These are phyloP conservation scores for Melanophora roralis DNA, from an alignment of 2,888 invertebrate species.

Conservation along the genomic window DNA sequence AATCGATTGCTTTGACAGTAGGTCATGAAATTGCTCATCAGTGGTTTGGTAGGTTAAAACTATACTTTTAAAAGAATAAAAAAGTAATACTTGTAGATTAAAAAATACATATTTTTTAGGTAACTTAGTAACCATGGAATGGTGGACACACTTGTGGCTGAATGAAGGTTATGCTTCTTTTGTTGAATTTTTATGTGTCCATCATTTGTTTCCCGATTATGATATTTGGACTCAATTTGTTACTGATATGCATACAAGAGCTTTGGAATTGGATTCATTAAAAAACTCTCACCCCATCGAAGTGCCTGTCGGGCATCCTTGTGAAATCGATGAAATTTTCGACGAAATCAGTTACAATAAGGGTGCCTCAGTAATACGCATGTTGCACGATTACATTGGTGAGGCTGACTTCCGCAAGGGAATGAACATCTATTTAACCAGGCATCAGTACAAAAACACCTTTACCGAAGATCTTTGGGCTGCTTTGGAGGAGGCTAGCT, in stretches of 20 bases:
- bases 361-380: slow-evolving; percentile 95
- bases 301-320: slow-evolving; percentile 94
- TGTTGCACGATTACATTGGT: slow-evolving; percentile 96
- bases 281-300: slow-evolving; percentile 98
- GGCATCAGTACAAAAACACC: slow-evolving; percentile 93
- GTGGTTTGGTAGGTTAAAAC: slow-evolving; percentile 88
- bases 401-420: slow-evolving; percentile 94
- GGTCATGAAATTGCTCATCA: slow-evolving; percentile 97
- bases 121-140: slow-evolving; percentile 98
- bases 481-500: slow-evolving; percentile 90
- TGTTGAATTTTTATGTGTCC: slow-evolving; percentile 95
- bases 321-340: slow-evolving; percentile 98
- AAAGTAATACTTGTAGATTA: not conserved
- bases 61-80: not conserved
- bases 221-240: slow-evolving; percentile 99
- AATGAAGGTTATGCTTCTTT: slow-evolving; percentile 98
- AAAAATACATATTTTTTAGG: slow-evolving; percentile 62
- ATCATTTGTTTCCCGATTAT: slow-evolving; percentile 94
- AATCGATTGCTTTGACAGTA: slow-evolving; percentile 91
- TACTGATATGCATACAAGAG: slow-evolving; percentile 89
- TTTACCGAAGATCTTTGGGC: slow-evolving; percentile 96
- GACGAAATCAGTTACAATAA: slow-evolving; percentile 98
- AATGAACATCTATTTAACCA: slow-evolving; percentile 91
- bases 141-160: slow-evolving; percentile 98
- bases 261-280: slow-evolving; percentile 90